Evolutionary conservation across 2,888 invertebrate species (phyloP), one percentile per base, ranked within the genome.

Genomic region (Conistra vaccinii): DNA sequence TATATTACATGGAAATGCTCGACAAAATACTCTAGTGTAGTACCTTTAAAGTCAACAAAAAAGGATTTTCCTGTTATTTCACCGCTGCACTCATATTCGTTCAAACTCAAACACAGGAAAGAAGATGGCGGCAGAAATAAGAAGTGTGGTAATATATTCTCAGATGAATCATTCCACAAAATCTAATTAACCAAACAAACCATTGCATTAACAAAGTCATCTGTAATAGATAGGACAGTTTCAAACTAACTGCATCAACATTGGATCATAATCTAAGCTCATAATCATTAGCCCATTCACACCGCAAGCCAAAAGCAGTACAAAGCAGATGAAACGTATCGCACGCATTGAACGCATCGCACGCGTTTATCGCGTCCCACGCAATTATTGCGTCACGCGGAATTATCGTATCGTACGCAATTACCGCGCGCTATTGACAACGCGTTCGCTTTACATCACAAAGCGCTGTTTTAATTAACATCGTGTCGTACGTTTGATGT

Each of bases 391-490:
- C 42, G n/a, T 45, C 45, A 35, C 45, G 57, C n/a, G 45, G 57
- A 12, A 23, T 58, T 39, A 58, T 26, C 42, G 42, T 26, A 62
- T 82, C 55, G 55, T 57, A 69, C 51, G 45, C 51, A 70, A 80
- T 69, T 61, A 66, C 17, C 51, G n/a, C 29, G n/a, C 12, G 29
- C 17, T 83, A 62, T 78, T 83, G 78, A 39, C 57, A 78, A 48
- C 23, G 51, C 29, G 51, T 58, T 53, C 70, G 14, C n/a, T 80
- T 80, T 63, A 55, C 51, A 63, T 80, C 39, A 83, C 67, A 83
- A 70, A 80, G 65, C n/a, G 20, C 4, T 53, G 57, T 66, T 62
- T 45, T 78, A 78, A 83, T 83, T 76, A 82, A 76, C 53, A 48
- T 29, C 14, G 48, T 48, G 32, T 35, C 26, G 26, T 45, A 67